Evolutionary conservation across 2,797 vertebrate genomes (phyloP).

Genomic region (Sparidentex hasta): DNA sequence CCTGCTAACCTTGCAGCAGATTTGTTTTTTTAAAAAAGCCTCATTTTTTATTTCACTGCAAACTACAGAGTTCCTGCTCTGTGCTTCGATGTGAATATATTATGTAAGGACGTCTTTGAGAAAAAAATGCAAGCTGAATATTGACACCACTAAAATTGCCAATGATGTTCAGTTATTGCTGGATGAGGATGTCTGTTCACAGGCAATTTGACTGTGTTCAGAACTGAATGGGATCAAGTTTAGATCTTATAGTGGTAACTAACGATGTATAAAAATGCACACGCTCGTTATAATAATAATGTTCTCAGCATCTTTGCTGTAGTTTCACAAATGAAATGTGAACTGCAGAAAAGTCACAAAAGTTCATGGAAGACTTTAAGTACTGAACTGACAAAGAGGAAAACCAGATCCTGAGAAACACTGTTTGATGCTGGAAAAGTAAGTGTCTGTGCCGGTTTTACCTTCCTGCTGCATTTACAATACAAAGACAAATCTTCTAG

Average conservation of each 20-base stretch:
- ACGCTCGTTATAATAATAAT: slow-evolving; percentile 22
- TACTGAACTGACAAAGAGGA: slow-evolving; percentile 30
- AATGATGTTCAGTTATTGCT: slow-evolving; percentile 30
- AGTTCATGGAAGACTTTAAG: slow-evolving; percentile 52
- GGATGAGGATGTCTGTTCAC: slow-evolving; percentile 15
- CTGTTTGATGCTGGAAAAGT: slow-evolving; percentile 43
- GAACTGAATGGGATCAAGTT: slow-evolving; percentile 5
- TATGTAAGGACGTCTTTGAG: slow-evolving; percentile 45
- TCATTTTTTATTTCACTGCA: slow-evolving; percentile 38
- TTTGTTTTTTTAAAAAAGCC: slow-evolving; percentile 1
- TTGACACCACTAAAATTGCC: slow-evolving; percentile 47
- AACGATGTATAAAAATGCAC: slow-evolving; percentile 30
- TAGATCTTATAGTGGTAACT: not conserved
- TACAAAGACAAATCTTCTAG: slow-evolving; percentile 58
- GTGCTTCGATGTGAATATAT: slow-evolving; percentile 51
- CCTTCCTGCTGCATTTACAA: slow-evolving; percentile 57
- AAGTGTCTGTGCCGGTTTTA: slow-evolving; percentile 49
- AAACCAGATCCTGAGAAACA: slow-evolving; percentile 35
- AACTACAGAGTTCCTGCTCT: slow-evolving; percentile 23
- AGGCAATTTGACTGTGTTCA: slow-evolving; percentile 38
- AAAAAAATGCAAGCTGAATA: slow-evolving; percentile 27
- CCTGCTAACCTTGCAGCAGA: slow-evolving; percentile 37
- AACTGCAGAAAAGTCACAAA: slow-evolving; percentile 50
- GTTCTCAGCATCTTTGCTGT: slow-evolving; percentile 12
- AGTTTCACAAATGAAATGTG: slow-evolving; percentile 34